Evolutionary conservation across 2,888 invertebrate genomes (phyloP).

Genomic region (Eupithecia inturbata): DNA sequence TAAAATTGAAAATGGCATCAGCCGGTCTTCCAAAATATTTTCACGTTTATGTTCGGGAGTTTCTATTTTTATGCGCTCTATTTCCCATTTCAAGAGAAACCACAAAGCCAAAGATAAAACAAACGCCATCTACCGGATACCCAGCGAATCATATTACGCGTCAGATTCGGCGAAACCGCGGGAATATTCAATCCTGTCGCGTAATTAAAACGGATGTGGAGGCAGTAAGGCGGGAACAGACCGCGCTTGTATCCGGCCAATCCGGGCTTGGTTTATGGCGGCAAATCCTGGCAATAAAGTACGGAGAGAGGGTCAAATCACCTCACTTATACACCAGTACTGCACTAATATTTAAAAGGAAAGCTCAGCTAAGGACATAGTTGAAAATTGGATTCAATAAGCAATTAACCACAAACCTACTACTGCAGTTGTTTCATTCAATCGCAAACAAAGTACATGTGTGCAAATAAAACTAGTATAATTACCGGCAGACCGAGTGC

Average conservation of each 20-base stretch:
- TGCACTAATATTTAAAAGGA: not conserved
- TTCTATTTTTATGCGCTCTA: not conserved
- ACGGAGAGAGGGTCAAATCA: conserved; percentile 17
- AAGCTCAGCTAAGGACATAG: not conserved
- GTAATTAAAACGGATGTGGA: conserved; percentile 44
- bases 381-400: not conserved
- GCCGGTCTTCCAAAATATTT: not conserved
- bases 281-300: conserved; percentile 22
- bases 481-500: no score
- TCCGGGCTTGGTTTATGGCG: conserved; percentile 26
- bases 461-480: no score
- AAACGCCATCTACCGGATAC: conserved; percentile 20
- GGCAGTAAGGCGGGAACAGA: conserved; percentile 31
- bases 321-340: conserved; percentile 12
- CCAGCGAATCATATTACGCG: conserved; percentile 38
- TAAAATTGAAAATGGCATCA: not conserved
- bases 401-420: not conserved
- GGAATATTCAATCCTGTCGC: conserved; percentile 44
- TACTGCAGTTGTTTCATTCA: not conserved
- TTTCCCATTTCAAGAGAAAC: not conserved
- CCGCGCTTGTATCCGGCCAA: conserved; percentile 30
- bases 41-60: not conserved
- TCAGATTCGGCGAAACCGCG: conserved; percentile 43
- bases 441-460: no score
- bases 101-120: conserved; percentile 13